Base-by-base conservation (phyloP, 2,113 vertebrate genomes). In the Leptosomus discolor region DNA sequence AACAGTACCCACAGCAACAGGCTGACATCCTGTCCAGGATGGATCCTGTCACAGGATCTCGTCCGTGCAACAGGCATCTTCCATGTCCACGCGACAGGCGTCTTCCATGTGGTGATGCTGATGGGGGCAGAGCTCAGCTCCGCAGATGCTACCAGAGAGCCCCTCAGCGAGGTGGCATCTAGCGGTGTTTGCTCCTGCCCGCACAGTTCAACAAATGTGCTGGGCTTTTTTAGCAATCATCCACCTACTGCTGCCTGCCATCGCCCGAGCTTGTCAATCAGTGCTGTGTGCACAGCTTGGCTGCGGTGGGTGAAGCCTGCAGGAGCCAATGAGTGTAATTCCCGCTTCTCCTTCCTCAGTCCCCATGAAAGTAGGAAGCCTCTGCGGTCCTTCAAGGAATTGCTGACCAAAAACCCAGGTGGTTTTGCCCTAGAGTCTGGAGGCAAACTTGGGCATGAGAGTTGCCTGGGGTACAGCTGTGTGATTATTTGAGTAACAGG, bases 131-230 rank as follows among this genome's bases (percentile, higher is more conserved):
- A 16, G 77, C 73, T 27, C 19, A 1, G 15, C 70, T 11, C 32
- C 3, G 4, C 48, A 36, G 41, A 21, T 3, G 0, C 6, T 3
- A 11, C 37, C 34, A 8, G 46, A 8, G 43, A 29, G 46, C 51
- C 7, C 23, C 23, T 19, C 9, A 43, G 74, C 7, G 1, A 16
- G 9, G 34, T 1, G 54, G 56, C 43, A 14, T 16, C 43, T 8
- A 3, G 12, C 4, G 1, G 2, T 5, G 12, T 7, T 17, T 51
- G 48, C 17, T 26, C 41, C 69, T 43, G 34, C 36, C 45, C 7
- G 0, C 12, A 0, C 0, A 6, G 29, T 56, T 64, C 76, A 23
- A 9, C 18, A 17, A 6, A 20, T 5, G 61, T 2, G 0, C 48
- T 1, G 30, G 37, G 70, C 9, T 29, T 30, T 37, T 50, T 30